A percentile compares a stretch with the other conserved stretches of the same genome.
Evolutionary conservation across 2,888 invertebrate species (phyloP).

Genomic region (Epirrita christyi): DNA sequence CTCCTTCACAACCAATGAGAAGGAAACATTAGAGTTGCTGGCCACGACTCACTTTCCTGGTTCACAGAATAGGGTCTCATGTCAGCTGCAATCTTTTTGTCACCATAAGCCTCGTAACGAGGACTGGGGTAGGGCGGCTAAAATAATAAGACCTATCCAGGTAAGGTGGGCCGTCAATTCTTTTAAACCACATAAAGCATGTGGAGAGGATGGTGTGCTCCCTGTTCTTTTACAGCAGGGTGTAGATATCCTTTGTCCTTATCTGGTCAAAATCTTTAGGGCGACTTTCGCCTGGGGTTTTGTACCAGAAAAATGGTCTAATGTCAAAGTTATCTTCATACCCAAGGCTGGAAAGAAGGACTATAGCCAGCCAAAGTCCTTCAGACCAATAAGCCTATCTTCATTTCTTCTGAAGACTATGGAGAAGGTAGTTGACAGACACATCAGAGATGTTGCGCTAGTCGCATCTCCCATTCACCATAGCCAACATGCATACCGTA

Average conservation of each 20-base stretch:
- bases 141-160: not conserved
- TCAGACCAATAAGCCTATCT: slow-evolving; percentile 1
- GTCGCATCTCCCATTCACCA: slow-evolving; percentile 1
- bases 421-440: slow-evolving; percentile 3
- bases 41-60: not conserved
- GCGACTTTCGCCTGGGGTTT: not conserved
- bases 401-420: slow-evolving; percentile 11
- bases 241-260: not conserved
- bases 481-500: slow-evolving; percentile 5
- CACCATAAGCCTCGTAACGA: not conserved
- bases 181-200: not conserved
- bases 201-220: not conserved
- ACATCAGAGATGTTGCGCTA: slow-evolving; percentile 1
- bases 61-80: not conserved
- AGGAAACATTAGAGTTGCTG: not conserved
- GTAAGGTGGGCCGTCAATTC: not conserved
- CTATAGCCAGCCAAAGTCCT: slow-evolving; percentile 2
- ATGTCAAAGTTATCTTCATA: not conserved
- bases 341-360: not conserved
- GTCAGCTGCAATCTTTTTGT: not conserved
- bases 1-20: not conserved
- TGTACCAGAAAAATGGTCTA: not conserved
- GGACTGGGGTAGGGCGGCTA: not conserved
- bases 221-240: not conserved
- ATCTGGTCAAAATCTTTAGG: not conserved